These are phyloP conservation scores for Camponotus vicinus DNA, from an alignment of 1,140 invertebrate genomes.

Conservation along the genomic window DNA sequence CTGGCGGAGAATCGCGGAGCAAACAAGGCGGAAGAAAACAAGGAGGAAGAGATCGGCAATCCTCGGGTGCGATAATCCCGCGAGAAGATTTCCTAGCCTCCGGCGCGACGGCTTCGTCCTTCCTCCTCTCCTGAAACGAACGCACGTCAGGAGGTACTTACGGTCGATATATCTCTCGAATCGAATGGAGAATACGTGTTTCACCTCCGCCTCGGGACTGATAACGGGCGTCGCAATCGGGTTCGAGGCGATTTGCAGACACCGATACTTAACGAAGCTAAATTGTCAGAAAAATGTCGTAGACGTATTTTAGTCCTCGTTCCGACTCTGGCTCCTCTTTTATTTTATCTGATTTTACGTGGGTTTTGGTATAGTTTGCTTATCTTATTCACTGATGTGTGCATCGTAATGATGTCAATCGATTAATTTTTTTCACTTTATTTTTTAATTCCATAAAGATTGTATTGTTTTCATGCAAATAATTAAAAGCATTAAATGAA, in stretches of 20 bases:
- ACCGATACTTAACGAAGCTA: slow-evolving; percentile 54
- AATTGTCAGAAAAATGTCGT: slow-evolving; percentile 40
- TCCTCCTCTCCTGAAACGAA: slow-evolving; percentile 2
- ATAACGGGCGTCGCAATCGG: slow-evolving; percentile 28
- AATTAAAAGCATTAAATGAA: too few relatives aligned
- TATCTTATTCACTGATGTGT: not conserved
- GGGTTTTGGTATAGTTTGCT: slow-evolving; percentile 6
- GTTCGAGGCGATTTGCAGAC: slow-evolving; percentile 50
- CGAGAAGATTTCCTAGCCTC: slow-evolving; percentile 45
- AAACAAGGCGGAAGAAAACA: not conserved
- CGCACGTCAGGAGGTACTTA: slow-evolving; percentile 56
- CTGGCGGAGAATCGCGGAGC: not conserved
- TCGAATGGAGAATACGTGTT: slow-evolving; percentile 72
- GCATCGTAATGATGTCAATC: not conserved
- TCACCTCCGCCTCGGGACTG: slow-evolving; percentile 18
- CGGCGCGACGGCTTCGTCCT: slow-evolving; percentile 30
- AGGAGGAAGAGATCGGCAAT: slow-evolving; percentile 14
- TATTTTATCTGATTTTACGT: not conserved
- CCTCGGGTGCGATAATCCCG: slow-evolving; percentile 47
- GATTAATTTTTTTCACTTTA: not conserved
- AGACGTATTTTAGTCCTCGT: not conserved
- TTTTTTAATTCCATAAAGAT: not conserved
- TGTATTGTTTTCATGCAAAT: too few relatives aligned
- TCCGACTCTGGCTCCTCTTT: not conserved
- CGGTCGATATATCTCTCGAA: slow-evolving; percentile 54